A percentile compares a stretch with the other conserved stretches of the same genome.
These are phyloP conservation scores for Neoitamus cyanurus DNA, from an alignment of 2,888 invertebrate genomes.

Conservation along the genomic window DNA sequence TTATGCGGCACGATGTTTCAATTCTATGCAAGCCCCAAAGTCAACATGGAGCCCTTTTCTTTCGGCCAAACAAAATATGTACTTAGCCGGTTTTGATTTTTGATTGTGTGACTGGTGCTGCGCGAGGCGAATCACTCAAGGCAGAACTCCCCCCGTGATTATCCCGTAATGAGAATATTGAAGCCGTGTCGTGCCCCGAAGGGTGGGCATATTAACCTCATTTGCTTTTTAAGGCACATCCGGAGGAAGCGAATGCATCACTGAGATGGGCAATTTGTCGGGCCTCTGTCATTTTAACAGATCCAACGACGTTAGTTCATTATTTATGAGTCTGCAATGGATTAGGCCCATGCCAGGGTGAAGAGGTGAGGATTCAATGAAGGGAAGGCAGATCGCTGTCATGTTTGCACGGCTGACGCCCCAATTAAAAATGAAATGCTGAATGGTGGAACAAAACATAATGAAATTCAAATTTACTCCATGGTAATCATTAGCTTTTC, in stretches of 20 bases:
- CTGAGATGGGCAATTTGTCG: constrained; percentile 6
- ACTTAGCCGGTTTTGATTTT: constrained; percentile 20
- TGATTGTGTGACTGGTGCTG: background rate
- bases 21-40: background rate
- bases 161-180: constrained; percentile 31
- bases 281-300: background rate
- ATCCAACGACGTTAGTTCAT: constrained; percentile 13
- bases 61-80: background rate
- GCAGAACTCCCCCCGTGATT: constrained; percentile 8
- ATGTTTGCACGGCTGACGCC: background rate
- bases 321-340: constrained; percentile 22
- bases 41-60: background rate
- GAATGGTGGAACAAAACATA: background rate
- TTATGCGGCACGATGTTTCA: background rate
- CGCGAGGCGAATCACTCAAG: background rate
- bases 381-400: background rate
- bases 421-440: background rate
- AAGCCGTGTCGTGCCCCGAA: background rate
- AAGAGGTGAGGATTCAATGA: background rate
- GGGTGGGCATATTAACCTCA: constrained; percentile 8
- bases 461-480: background rate
- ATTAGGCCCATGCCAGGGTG: background rate
- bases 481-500: background rate
- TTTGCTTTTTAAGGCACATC: constrained; percentile 7
- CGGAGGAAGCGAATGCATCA: constrained; percentile 9